These are phyloP conservation scores for Rutilus rutilus DNA, from an alignment of 2,113 vertebrate species.

Conservation along the genomic window DNA sequence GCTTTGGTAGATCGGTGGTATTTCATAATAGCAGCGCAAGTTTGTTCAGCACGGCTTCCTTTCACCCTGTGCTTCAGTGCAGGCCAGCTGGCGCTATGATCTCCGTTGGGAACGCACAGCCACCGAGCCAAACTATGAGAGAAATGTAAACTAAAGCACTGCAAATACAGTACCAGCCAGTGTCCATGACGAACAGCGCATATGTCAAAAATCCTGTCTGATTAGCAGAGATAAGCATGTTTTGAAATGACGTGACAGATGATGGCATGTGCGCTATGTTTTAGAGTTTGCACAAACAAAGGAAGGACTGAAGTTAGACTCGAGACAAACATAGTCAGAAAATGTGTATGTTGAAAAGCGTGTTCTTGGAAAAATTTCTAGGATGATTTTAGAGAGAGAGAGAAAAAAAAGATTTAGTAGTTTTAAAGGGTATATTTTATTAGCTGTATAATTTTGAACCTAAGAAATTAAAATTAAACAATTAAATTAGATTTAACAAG, in stretches of 20 bases:
- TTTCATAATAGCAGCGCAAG: slow-evolving; percentile 49
- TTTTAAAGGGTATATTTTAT: background rate
- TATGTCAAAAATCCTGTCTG: slow-evolving; percentile 15
- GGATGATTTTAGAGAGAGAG: background rate
- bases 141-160: slow-evolving; percentile 72
- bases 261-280: background rate
- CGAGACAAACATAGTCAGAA: background rate
- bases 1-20: background rate
- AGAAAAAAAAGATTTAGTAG: background rate
- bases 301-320: background rate
- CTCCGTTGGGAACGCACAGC: slow-evolving; percentile 48
- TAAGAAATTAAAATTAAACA: background rate
- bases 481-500: background rate
- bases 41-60: slow-evolving; percentile 64
- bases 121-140: slow-evolving; percentile 69
- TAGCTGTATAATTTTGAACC: background rate
- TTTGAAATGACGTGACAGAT: slow-evolving; percentile 3
- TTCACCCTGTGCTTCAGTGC: slow-evolving; percentile 53
- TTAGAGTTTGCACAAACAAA: background rate
- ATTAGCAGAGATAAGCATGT: slow-evolving; percentile 11
- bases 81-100: slow-evolving; percentile 64
- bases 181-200: slow-evolving; percentile 20
- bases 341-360: background rate
- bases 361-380: background rate
- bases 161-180: slow-evolving; percentile 59